Evolutionary conservation across 2,797 vertebrate genomes (phyloP).

Genomic region (Distichodus sexfasciatus): DNA sequence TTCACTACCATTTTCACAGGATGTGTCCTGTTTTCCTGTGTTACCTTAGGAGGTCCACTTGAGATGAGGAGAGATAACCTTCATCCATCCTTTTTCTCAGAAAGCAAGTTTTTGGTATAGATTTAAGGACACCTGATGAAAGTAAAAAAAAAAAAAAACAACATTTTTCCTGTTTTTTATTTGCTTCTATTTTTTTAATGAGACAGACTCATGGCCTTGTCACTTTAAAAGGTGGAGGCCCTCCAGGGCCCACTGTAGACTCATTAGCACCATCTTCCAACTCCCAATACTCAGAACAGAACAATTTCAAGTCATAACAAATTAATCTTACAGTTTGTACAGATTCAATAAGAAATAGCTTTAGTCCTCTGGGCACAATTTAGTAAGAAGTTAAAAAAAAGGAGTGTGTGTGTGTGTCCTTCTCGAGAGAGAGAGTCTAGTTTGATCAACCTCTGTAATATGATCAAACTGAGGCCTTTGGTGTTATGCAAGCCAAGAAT

Average conservation of each 20-base stretch:
- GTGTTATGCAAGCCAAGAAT: too few relatives aligned
- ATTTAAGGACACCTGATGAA: too few relatives aligned
- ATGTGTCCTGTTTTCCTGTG: background rate
- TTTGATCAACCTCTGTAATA: too few relatives aligned
- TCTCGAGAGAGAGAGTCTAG: too few relatives aligned
- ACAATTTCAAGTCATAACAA: too few relatives aligned
- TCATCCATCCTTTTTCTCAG: background rate
- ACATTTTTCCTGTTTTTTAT: background rate
- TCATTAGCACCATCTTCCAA: background rate
- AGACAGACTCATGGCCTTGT: background rate
- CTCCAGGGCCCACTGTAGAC: background rate
- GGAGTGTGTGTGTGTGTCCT: too few relatives aligned
- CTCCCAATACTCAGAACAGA: background rate
- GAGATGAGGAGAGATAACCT: background rate
- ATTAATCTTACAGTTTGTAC: too few relatives aligned
- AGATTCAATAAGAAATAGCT: too few relatives aligned
- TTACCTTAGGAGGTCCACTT: background rate
- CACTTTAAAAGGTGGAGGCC: background rate
- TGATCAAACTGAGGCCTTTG: too few relatives aligned
- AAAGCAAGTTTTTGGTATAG: background rate
- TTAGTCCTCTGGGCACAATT: too few relatives aligned
- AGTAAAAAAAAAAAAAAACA: too few relatives aligned
- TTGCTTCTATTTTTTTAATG: slow-evolving; percentile 19
- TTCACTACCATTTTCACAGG: background rate
- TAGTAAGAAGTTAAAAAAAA: too few relatives aligned